These are phyloP conservation scores for Typhlomys cinereus DNA, from an alignment of 2,113 vertebrate genomes.

Conservation along the genomic window DNA sequence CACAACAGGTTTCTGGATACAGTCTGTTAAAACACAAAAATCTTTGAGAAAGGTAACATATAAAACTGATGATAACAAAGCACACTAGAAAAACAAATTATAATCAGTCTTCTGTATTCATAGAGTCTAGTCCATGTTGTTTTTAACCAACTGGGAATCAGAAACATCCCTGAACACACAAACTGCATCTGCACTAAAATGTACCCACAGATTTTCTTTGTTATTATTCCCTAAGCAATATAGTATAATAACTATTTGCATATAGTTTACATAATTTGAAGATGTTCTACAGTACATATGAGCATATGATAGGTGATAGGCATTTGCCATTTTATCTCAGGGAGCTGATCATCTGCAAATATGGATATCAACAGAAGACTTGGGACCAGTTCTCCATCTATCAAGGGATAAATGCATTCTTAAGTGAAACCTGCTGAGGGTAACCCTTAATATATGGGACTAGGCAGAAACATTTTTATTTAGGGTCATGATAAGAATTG, in stretches of 20 bases:
- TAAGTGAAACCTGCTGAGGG: background rate
- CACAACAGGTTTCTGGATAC: background rate
- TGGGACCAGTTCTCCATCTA: too few species aligned
- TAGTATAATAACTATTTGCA: too few species aligned
- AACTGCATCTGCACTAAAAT: background rate
- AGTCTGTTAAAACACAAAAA: conserved; percentile 6
- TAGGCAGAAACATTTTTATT: too few species aligned
- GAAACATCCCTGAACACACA: background rate
- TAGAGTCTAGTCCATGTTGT: background rate
- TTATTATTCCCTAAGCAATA: background rate
- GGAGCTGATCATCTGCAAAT: background rate
- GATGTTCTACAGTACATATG: background rate
- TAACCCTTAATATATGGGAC: background rate
- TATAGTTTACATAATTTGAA: background rate
- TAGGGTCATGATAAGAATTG: too few species aligned
- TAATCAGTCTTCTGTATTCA: background rate
- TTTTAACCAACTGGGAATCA: background rate
- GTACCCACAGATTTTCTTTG: too few species aligned
- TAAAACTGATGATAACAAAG: conserved; percentile 25
- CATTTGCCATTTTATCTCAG: background rate
- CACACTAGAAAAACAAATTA: conserved; percentile 25
- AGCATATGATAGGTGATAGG: background rate
- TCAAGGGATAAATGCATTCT: background rate
- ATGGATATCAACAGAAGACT: too few species aligned
- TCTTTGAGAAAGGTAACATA: background rate